Evolutionary conservation across 1,140 invertebrate genomes (phyloP).

Genomic region (Bombyx mandarina): DNA sequence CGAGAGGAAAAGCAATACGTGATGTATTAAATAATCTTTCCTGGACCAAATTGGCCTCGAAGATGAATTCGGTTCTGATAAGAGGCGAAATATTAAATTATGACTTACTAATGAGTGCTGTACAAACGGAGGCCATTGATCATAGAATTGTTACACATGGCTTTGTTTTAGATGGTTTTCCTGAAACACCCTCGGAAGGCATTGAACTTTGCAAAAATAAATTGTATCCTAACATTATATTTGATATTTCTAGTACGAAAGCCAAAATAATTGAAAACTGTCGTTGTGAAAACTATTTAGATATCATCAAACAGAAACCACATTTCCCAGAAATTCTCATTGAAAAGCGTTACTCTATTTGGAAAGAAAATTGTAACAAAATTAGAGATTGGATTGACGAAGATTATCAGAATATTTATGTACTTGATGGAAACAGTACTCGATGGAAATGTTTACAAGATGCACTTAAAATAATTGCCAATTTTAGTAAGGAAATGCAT

Average conservation of each 20-base stretch:
- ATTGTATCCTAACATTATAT: constrained; percentile 68
- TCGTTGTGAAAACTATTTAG: constrained; percentile 36
- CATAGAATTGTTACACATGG: constrained; percentile 61
- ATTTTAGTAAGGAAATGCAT: constrained; percentile 34
- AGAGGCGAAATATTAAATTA: constrained; percentile 46
- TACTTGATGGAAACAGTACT: constrained; percentile 48
- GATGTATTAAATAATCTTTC: constrained; percentile 60
- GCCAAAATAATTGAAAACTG: constrained; percentile 48
- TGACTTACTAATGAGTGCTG: constrained; percentile 58
- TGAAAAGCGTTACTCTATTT: constrained; percentile 52
- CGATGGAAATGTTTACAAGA: constrained; percentile 68
- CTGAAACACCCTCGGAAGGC: constrained; percentile 58
- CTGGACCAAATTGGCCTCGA: constrained; percentile 58
- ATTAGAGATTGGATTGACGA: constrained; percentile 65
- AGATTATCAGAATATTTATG: constrained; percentile 67
- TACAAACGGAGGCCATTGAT: constrained; percentile 66
- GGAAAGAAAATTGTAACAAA: constrained; percentile 31
- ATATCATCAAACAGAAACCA: constrained; percentile 43
- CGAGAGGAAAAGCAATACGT: constrained; percentile 63
- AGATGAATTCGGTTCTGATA: constrained; percentile 43
- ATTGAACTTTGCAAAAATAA: constrained; percentile 58
- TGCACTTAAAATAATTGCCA: constrained; percentile 40
- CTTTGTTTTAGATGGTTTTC: constrained; percentile 73
- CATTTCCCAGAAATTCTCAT: constrained; percentile 60
- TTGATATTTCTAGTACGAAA: constrained; percentile 61